Conservation (phyloP, 1,140 invertebrate genomes). For the Hyposmocoma kahamanoa region DNA sequence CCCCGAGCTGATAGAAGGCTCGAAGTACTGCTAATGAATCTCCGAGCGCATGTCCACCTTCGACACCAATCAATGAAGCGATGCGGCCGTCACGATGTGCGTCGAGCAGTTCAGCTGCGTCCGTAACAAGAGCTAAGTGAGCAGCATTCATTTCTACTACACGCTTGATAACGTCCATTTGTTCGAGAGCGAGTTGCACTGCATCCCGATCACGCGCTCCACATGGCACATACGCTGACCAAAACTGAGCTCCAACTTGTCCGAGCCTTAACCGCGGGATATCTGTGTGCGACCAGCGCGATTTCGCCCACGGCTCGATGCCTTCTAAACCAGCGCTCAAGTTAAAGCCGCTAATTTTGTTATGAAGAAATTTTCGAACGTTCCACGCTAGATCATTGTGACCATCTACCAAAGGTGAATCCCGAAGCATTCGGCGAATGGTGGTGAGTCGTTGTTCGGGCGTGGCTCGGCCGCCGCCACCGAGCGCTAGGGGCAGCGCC, state of each 20-base stretch:
- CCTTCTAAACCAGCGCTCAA: slow-evolving; percentile 83
- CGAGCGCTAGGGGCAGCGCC: slow-evolving; percentile 59
- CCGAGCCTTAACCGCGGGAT: slow-evolving; percentile 87
- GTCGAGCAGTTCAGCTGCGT: slow-evolving; percentile 81
- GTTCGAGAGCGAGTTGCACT: slow-evolving; percentile 89
- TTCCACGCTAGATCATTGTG: slow-evolving; percentile 94
- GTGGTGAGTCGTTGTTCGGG: slow-evolving; percentile 75
- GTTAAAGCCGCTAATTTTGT: slow-evolving; percentile 86
- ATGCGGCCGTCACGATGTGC: slow-evolving; percentile 85
- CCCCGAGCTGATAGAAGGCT: slow-evolving; percentile 89
- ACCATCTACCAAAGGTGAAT: slow-evolving; percentile 79
- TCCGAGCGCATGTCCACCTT: slow-evolving; percentile 90
- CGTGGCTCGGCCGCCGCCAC: slow-evolving; percentile 71
- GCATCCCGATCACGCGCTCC: slow-evolving; percentile 87
- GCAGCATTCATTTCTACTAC: slow-evolving; percentile 84
- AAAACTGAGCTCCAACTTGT: slow-evolving; percentile 87
- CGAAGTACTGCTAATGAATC: slow-evolving; percentile 88
- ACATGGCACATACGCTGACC: slow-evolving; percentile 90
- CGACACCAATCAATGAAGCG: slow-evolving; percentile 88
- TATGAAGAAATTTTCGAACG: slow-evolving; percentile 86
- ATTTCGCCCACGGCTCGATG: slow-evolving; percentile 85
- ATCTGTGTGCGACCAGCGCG: slow-evolving; percentile 91
- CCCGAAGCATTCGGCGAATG: slow-evolving; percentile 74
- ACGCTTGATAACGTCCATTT: slow-evolving; percentile 91
- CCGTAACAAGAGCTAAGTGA: slow-evolving; percentile 81